phyloP scores from a whole-genome alignment of 2,113 vertebrate genomes.

The Toxotes chatareus region DNA sequence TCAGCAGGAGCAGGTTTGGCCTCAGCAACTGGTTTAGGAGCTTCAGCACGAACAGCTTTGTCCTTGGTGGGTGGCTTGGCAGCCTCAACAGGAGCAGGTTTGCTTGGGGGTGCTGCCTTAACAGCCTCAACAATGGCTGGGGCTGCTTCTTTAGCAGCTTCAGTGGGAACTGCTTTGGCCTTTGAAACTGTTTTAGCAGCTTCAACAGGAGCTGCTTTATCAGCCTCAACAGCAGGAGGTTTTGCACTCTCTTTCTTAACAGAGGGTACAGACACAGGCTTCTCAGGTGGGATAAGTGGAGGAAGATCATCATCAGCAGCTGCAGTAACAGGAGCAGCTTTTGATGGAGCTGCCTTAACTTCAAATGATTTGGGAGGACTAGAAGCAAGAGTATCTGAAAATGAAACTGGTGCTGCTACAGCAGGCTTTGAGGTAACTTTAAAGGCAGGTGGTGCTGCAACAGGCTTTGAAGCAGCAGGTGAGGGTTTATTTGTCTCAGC shows the following conservation, averaged over 20 bases:
- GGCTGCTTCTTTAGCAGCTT: not conserved
- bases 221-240: not conserved
- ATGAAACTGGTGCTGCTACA: conserved; percentile 78
- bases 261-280: conserved; percentile 77
- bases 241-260: conserved; percentile 74
- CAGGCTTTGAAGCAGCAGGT: conserved; percentile 52
- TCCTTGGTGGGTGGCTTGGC: not conserved
- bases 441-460: conserved; percentile 67
- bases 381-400: conserved; percentile 66
- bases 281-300: conserved; percentile 92
- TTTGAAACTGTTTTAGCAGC: not conserved
- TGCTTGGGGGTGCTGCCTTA: not conserved
- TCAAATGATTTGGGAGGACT: conserved; percentile 67
- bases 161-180: not conserved
- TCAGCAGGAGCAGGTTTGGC: not conserved
- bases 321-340: conserved; percentile 51
- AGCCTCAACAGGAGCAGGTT: not conserved
- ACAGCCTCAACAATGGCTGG: not conserved
- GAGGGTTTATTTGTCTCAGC: conserved; percentile 36
- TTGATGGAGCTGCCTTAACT: conserved; percentile 61
- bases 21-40: not conserved
- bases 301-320: conserved; percentile 90
- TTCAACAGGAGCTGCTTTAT: not conserved
- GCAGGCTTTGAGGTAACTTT: conserved; percentile 79
- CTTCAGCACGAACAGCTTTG: not conserved